Evolutionary conservation across 2,888 invertebrate genomes (phyloP).

Genomic region (Sarcophaga carnaria): DNA sequence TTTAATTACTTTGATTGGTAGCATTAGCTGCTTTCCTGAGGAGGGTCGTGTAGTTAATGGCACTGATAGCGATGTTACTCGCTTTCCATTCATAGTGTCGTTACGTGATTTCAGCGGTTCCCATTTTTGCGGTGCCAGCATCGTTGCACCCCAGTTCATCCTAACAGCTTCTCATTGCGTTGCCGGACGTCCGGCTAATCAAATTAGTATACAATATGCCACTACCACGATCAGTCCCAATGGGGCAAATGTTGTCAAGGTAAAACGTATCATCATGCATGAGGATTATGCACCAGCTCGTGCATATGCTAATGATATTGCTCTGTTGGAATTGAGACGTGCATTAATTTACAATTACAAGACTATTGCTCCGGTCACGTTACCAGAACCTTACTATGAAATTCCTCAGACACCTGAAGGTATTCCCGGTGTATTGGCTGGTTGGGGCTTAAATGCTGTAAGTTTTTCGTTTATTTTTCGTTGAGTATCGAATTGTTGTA

Average conservation of each 20-base stretch:
- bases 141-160: conserved; percentile 73
- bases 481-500: neutral
- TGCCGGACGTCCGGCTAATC: conserved; percentile 31
- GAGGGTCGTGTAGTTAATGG: conserved; percentile 78
- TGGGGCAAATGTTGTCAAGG: conserved; percentile 73
- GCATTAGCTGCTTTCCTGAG: conserved; percentile 66
- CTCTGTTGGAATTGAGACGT: conserved; percentile 77
- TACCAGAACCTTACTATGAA: conserved; percentile 74
- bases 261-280: conserved; percentile 77
- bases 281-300: conserved; percentile 74
- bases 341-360: conserved; percentile 75
- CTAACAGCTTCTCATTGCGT: conserved; percentile 79
- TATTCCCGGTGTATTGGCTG: conserved; percentile 74
- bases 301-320: conserved; percentile 80
- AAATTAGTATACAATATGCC: conserved; percentile 75
- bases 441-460: conserved; percentile 79
- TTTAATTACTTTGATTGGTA: conserved; percentile 20
- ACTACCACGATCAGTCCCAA: conserved; percentile 70
- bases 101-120: conserved; percentile 73
- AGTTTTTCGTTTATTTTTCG: conserved; percentile 12
- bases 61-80: conserved; percentile 73
- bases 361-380: conserved; percentile 74
- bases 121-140: conserved; percentile 77
- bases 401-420: conserved; percentile 73
- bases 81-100: conserved; percentile 78